Conservation (phyloP, 2,888 invertebrate species). For the Platerodrilus igneus region DNA sequence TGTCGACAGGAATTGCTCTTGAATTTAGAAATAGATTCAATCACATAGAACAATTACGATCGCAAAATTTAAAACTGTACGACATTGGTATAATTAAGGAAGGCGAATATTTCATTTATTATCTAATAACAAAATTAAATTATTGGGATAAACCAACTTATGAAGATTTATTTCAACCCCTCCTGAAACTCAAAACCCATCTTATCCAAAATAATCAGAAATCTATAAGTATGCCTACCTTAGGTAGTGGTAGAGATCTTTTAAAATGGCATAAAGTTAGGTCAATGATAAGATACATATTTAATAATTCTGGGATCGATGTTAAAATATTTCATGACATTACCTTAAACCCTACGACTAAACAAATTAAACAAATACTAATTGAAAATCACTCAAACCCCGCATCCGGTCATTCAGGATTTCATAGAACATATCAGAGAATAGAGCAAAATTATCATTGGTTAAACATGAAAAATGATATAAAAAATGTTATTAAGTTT, state of each 20-base stretch:
- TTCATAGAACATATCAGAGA: slow-evolving; percentile 18
- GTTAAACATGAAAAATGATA: slow-evolving; percentile 30
- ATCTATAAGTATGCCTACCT: background rate
- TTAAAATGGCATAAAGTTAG: background rate
- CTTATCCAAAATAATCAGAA: too few species aligned
- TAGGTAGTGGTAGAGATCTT: background rate
- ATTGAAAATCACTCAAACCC: slow-evolving; percentile 15
- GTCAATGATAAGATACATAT: background rate
- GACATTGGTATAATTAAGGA: too few species aligned
- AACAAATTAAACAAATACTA: slow-evolving; percentile 8
- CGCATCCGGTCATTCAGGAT: slow-evolving; percentile 22
- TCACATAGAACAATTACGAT: too few species aligned
- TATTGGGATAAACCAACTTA: too few species aligned
- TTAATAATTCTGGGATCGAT: background rate
- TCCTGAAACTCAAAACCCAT: too few species aligned
- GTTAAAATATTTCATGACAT: background rate
- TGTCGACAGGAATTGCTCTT: too few species aligned
- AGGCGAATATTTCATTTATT: too few species aligned
- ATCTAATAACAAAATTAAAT: too few species aligned
- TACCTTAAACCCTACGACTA: background rate
- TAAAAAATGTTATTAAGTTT: slow-evolving; percentile 29
- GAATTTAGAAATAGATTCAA: too few species aligned
- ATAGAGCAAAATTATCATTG: slow-evolving; percentile 27
- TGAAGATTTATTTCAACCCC: too few species aligned
- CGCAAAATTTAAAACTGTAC: too few species aligned